phyloP scores from a whole-genome alignment of 2,797 vertebrate genomes.

The Sebastes vulpes region DNA sequence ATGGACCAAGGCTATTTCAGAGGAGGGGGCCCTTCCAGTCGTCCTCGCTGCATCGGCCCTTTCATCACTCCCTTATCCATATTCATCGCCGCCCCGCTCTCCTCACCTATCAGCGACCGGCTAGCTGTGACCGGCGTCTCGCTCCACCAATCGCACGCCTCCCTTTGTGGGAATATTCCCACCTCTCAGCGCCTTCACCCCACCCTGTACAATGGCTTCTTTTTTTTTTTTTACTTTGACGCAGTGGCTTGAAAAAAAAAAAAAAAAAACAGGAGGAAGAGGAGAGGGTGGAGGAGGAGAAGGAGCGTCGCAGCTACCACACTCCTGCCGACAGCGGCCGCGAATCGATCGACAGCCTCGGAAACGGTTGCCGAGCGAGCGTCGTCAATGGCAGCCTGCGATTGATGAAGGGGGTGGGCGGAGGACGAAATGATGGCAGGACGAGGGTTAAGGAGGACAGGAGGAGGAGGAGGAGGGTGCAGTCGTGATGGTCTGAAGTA shows the following conservation, averaged over 20 bases:
- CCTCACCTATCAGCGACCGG: conserved; percentile 74
- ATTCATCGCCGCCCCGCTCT: conserved; percentile 76
- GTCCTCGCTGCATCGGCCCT: conserved; percentile 69
- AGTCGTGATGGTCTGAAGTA: conserved; percentile 60
- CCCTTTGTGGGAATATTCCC: conserved; percentile 59
- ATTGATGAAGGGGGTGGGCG: conserved; percentile 45
- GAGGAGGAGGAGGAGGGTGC: conserved; percentile 22
- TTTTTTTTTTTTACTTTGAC: conserved; percentile 79
- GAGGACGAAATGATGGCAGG: conserved; percentile 32
- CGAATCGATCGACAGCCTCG: conserved; percentile 66
- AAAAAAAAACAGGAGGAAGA: conserved; percentile 33
- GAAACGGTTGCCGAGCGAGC: conserved; percentile 55
- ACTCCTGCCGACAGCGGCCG: conserved; percentile 46
- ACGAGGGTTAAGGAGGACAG: conserved; percentile 40
- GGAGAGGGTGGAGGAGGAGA: conserved; percentile 42
- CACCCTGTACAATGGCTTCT: conserved; percentile 74
- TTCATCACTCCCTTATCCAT: conserved; percentile 84
- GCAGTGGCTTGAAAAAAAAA: conserved; percentile 83
- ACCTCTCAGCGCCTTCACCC: conserved; percentile 71
- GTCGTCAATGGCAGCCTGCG: conserved; percentile 60
- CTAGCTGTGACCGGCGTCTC: conserved; percentile 57
- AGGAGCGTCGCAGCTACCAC: conserved; percentile 56
- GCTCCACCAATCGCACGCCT: conserved; percentile 74
- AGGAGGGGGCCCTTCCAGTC: conserved; percentile 55
- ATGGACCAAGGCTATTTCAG: conserved; percentile 52